Percentiles rank a stretch among this genome's conserved stretches.
Conservation (phyloP, 2,797 vertebrate genomes). For the Moxostoma hubbsi region DNA sequence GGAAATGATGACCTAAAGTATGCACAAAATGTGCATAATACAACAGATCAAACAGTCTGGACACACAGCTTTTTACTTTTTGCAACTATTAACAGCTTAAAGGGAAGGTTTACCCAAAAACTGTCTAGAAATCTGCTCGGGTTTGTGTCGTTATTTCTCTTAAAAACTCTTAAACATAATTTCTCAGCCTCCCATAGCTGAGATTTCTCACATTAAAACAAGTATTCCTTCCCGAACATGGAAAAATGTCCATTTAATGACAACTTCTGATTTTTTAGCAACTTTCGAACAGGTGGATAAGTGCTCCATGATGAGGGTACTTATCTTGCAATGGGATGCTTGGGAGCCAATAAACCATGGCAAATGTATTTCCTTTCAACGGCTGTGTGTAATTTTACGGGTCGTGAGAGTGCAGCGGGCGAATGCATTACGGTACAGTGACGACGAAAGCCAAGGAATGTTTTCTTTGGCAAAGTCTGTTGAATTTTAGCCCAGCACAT, state of each 20-base stretch:
- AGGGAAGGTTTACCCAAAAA: no score
- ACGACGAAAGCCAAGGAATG: slow-evolving; percentile 72
- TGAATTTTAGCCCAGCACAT: slow-evolving; percentile 56
- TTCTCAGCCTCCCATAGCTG: not conserved
- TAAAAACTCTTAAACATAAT: no score
- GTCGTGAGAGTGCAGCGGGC: slow-evolving; percentile 13
- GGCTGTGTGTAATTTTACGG: slow-evolving; percentile 52
- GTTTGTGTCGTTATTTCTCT: no score
- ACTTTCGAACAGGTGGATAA: slow-evolving; percentile 40
- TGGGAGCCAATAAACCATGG: slow-evolving; percentile 46
- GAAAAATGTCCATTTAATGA: not conserved
- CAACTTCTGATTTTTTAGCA: not conserved
- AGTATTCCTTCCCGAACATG: slow-evolving; percentile 1
- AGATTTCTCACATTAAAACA: not conserved
- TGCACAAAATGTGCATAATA: no score
- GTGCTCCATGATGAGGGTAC: slow-evolving; percentile 32
- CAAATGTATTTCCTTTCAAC: slow-evolving; percentile 53
- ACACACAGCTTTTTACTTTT: no score
- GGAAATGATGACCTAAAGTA: no score
- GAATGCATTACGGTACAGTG: slow-evolving; percentile 42
- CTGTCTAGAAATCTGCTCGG: no score
- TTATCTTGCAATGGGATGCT: slow-evolving; percentile 42
- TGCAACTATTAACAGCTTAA: no score
- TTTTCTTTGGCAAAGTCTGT: slow-evolving; percentile 78
- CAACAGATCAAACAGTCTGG: no score